Evolutionary conservation across 2,888 invertebrate species (phyloP).

Genomic region (Melinopterus prodromus): DNA sequence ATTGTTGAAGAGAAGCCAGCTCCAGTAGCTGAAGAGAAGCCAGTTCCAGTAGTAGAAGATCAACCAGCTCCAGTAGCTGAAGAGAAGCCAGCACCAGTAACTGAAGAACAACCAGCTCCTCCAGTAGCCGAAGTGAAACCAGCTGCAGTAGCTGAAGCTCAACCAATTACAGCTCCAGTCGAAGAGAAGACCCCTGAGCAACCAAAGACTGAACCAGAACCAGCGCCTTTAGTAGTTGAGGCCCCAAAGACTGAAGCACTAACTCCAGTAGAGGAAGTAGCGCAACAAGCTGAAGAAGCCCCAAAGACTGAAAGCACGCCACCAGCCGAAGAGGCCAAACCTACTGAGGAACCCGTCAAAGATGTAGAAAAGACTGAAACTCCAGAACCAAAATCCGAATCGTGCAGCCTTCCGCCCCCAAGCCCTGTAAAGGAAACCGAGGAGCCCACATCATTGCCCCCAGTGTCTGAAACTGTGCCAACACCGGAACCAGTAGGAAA

Average conservation of each 20-base stretch:
- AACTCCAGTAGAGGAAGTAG: constrained; percentile 22
- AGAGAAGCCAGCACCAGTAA: constrained; percentile 29
- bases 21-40: constrained; percentile 27
- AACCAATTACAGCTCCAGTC: not conserved
- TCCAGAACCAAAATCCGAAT: constrained; percentile 20
- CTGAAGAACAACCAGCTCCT: constrained; percentile 32
- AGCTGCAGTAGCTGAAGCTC: not conserved
- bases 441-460: constrained; percentile 40
- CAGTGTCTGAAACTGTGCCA: constrained; percentile 31
- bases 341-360: not conserved
- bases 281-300: constrained; percentile 17
- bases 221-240: constrained; percentile 13
- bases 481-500: constrained; percentile 49
- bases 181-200: not conserved
- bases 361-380: constrained; percentile 16
- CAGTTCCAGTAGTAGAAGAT: constrained; percentile 27
- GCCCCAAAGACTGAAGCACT: constrained; percentile 21
- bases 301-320: constrained; percentile 25
- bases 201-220: constrained; percentile 14
- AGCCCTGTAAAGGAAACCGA: constrained; percentile 36
- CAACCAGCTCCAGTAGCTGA: constrained; percentile 32
- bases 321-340: constrained; percentile 15
- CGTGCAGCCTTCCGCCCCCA: constrained; percentile 30
- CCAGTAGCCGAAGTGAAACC: constrained; percentile 9
- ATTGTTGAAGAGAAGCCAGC: constrained; percentile 31